A percentile compares a stretch with the other conserved stretches of the same genome.
Conservation (phyloP, 2,797 vertebrate species). For the Gobionotothen gibberifrons region DNA sequence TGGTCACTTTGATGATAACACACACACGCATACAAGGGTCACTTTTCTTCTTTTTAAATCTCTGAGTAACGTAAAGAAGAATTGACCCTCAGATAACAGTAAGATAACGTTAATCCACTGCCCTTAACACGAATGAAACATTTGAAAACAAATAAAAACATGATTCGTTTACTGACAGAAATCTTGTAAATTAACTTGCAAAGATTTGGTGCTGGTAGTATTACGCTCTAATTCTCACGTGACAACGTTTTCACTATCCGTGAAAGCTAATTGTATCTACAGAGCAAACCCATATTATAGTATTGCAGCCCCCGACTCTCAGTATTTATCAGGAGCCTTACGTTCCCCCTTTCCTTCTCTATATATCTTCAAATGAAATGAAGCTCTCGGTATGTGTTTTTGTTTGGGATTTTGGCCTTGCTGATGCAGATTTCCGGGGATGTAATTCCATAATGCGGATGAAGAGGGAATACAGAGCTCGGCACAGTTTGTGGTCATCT, state of each 20-base stretch:
- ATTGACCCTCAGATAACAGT: background rate
- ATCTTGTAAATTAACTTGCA: background rate
- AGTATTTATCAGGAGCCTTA: conserved; percentile 27
- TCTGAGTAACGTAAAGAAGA: background rate
- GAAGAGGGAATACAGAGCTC: conserved; percentile 16
- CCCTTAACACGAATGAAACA: no score
- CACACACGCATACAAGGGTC: background rate
- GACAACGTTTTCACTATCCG: conserved; percentile 14
- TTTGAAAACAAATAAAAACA: no score
- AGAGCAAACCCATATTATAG: conserved; percentile 40
- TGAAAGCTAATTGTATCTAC: conserved; percentile 20
- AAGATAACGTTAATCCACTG: background rate
- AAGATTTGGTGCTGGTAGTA: background rate
- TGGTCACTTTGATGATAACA: background rate
- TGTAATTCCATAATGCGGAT: conserved; percentile 44
- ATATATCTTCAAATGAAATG: conserved; percentile 23
- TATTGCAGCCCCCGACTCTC: conserved; percentile 29
- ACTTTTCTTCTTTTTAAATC: background rate
- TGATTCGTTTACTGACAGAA: no score
- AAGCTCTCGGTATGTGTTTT: conserved; percentile 29
- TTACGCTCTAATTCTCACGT: background rate
- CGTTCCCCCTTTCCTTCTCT: background rate
- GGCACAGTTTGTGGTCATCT: conserved; percentile 31
- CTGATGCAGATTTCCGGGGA: conserved; percentile 36
- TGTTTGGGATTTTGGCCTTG: conserved; percentile 33